Base-by-base conservation (phyloP, 2,113 vertebrate genomes). In the Bos javanicus region DNA sequence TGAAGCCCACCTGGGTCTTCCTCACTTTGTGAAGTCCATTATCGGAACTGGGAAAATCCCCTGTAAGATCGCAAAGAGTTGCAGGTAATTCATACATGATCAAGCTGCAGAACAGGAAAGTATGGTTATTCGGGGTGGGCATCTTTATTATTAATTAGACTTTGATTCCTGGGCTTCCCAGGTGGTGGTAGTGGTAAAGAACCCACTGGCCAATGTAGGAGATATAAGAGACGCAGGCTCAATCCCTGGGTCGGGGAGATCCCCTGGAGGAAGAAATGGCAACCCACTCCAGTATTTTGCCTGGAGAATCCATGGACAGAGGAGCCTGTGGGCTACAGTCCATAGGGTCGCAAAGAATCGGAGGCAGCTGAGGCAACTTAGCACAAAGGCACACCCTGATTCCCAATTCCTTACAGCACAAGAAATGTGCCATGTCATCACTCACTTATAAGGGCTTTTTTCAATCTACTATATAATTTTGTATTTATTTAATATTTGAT, bases 281-380 rank as follows among this genome's bases (percentile, higher is more conserved):
- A 76, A 76, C 71, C 39, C 71, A 26, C 71, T 76, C 71, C 39
- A 43, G 71, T 43, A 76, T 43, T 43, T 76, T 43, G 23, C 71
- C 71, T 76, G 39, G 39, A 76, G 39, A 76, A 76, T 25, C 71
- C 71, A 76, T 43, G 39, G 71, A 26, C 71, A 43, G 39, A 76
- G 23, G 39, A 76, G 39, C 12, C 39, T 43, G 23, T 43, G 71
- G 23, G 23, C 71, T 43, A 15, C 12, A 76, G 39, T 8, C 71
- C 39, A 7, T 43, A 15, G 39, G 12, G 71, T 14, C 1, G 0
- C 71, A 76, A 39, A 76, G 71, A 26, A 26, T 43, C 0, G 0
- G 39, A 76, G 36, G 25, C 6, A 43, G 3, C 71, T 43, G 71
- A 76, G 36, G 39, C 39, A 43, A 7, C 71, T 76, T 25, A 43